Evolutionary conservation across 2,797 vertebrate genomes (phyloP).

Genomic region (Tiaroga cobitis): DNA sequence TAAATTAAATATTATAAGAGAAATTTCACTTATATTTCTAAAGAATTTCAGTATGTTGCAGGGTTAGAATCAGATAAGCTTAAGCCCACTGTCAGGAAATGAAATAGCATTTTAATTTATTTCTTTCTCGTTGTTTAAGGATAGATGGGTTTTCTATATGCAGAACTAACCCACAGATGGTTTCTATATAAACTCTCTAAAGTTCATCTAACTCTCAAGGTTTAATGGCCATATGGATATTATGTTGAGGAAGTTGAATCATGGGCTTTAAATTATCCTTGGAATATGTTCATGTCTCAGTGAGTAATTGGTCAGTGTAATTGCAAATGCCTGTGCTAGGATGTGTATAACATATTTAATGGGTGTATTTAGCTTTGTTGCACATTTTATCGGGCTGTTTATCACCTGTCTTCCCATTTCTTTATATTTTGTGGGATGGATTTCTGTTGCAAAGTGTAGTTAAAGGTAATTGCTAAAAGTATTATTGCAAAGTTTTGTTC

Average conservation of each 20-base stretch:
- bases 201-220: background rate
- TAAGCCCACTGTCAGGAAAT: background rate
- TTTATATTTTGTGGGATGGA: background rate
- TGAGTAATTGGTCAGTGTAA: constrained; percentile 35
- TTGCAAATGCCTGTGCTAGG: constrained; percentile 16
- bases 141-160: background rate
- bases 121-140: background rate
- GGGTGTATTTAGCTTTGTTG: background rate
- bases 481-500: constrained; percentile 1
- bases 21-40: background rate
- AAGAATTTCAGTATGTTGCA: background rate
- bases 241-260: constrained; percentile 16
- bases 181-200: background rate
- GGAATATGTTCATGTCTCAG: constrained; percentile 6
- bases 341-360: constrained; percentile 22
- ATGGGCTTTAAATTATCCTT: constrained; percentile 22
- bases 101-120: background rate
- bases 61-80: background rate
- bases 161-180: background rate
- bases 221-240: constrained; percentile 33
- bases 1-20: background rate
- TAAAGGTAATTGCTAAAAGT: background rate
- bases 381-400: background rate
- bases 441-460: constrained; percentile 8
- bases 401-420: constrained; percentile 5